These are phyloP conservation scores for Anolis carolinensis DNA, from an alignment of 2,113 vertebrate species.

Conservation along the genomic window DNA sequence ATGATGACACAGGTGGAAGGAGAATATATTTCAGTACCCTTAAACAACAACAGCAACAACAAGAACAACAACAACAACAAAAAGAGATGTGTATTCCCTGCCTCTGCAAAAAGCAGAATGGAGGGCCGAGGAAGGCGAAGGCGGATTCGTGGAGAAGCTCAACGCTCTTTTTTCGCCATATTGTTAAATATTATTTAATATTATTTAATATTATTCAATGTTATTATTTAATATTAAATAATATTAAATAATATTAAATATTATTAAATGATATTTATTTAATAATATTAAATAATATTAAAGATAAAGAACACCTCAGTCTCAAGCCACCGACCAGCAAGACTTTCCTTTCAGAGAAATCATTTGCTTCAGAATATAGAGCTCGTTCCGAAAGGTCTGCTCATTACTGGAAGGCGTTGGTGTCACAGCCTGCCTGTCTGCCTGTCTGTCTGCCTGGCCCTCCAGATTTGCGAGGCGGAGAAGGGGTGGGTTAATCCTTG, in stretches of 20 bases:
- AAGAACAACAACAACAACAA: not conserved
- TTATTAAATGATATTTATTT: no score
- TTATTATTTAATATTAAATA: no score
- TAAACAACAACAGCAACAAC: no score
- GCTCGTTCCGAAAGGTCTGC: no score
- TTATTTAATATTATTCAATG: no score
- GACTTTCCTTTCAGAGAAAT: not conserved
- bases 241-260: no score
- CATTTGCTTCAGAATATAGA: not conserved
- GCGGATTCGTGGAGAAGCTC: not conserved
- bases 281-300: no score
- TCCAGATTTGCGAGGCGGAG: not conserved
- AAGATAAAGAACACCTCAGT: no score
- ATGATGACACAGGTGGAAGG: not conserved
- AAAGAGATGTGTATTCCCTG: not conserved
- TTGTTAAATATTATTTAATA: no score
- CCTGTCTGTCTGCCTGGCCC: not conserved
- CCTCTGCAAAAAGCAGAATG: not conserved
- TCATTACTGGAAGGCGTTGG: not conserved
- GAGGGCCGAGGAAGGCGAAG: not conserved
- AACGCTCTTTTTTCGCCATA: no score
- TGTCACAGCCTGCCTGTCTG: no score
- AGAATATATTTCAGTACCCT: not conserved
- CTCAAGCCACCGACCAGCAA: not conserved
- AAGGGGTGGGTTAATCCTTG: not conserved